Evolutionary conservation across 2,797 vertebrate species (phyloP), one percentile per base, ranked within the genome.

Genomic region (Euthynnus affinis): DNA sequence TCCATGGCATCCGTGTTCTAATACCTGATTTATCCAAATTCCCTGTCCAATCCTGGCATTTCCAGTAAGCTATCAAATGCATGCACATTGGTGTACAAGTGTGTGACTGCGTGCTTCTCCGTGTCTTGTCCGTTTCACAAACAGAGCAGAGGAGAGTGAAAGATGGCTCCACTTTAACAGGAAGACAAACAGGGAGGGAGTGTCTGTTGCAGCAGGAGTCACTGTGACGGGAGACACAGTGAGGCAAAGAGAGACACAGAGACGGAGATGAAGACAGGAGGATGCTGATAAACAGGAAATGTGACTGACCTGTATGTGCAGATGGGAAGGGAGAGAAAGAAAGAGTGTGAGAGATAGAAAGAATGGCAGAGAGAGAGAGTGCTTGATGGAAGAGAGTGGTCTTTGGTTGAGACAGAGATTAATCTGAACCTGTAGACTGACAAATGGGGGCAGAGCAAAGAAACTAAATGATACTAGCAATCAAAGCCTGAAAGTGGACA

Each of bases 211-310:
- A 17, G 79, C 25, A 51, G 79, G 81, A 90, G 83, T 82, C 87
- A 63, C n/a, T 60, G 52, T 62, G 83, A 80, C 5, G 74, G 66
- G 52, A 67, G 82, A 84, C 77, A 74, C 12, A 1, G 34, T 27
- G 9, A 29, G 56, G 55, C 71, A 51, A 70, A 79, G 82, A 71
- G 72, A 83, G 74, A 78, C 65, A 52, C 0, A 0, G 55, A 85
- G 73, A 70, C 40, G 8, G 70, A 63, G 87, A 66, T 53, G 73
- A 63, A 83, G 76, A 82, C 76, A 48, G 55, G 63, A 76, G 68
- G 83, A 87, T 79, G 78, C 72, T 79, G 89, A 91, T 91, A 84
- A 91, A 90, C 74, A 83, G 86, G 87, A 87, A 87, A 88, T 82
- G 78, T 82, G 73, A 89, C 86, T 89, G 83, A 71, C 80, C 80